Conservation (phyloP, 2,797 vertebrate genomes). For the Otus scops region DNA sequence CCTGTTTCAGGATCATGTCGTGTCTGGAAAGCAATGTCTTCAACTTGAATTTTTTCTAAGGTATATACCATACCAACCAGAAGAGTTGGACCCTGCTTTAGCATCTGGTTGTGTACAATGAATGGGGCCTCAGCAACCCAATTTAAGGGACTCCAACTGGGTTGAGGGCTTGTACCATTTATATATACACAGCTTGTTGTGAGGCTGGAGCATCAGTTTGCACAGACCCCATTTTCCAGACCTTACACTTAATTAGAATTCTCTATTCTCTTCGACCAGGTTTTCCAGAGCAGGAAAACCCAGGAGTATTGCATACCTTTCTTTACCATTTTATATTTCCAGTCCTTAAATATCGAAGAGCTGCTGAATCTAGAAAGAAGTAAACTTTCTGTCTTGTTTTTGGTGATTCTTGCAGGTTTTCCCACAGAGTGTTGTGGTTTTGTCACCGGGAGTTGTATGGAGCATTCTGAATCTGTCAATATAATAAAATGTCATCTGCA, state of each 20-base stretch:
- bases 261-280: not conserved
- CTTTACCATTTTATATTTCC: constrained; percentile 66
- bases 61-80: not conserved
- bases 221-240: not conserved
- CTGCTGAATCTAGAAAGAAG: constrained; percentile 60
- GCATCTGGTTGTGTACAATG: not conserved
- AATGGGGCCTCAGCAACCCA: not conserved
- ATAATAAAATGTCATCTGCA: constrained; percentile 57
- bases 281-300: constrained; percentile 65
- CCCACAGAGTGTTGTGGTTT: constrained; percentile 10
- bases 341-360: constrained; percentile 59
- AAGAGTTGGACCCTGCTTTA: not conserved
- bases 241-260: not conserved
- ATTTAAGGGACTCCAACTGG: not conserved
- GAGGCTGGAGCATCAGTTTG: not conserved
- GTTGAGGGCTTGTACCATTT: not conserved
- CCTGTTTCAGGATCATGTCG: not conserved
- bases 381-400: constrained; percentile 54
- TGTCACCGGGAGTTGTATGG: not conserved
- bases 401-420: constrained; percentile 45
- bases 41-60: not conserved
- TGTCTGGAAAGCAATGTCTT: not conserved
- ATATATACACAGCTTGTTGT: not conserved
- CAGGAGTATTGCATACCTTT: constrained; percentile 60
- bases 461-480: constrained; percentile 68